These are phyloP conservation scores for Ornithorhynchus anatinus DNA, from an alignment of 2,113 vertebrate genomes.

Conservation along the genomic window DNA sequence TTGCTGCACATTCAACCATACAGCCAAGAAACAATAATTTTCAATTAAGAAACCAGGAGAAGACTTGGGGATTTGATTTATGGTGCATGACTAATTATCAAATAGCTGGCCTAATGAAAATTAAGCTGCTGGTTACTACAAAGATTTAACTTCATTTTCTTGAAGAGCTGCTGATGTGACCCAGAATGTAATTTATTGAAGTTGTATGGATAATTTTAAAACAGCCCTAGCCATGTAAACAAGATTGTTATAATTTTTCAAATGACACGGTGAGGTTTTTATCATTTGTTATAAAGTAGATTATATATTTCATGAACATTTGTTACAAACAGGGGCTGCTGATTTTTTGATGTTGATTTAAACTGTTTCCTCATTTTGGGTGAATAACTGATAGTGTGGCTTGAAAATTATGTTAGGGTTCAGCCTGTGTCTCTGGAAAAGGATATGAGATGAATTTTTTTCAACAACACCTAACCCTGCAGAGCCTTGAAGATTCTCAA, in stretches of 20 bases:
- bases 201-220: constrained; percentile 65
- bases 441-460: too few species aligned
- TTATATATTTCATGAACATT: constrained; percentile 50
- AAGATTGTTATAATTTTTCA: constrained; percentile 65
- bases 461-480: too few species aligned
- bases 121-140: constrained; percentile 82
- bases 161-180: constrained; percentile 72
- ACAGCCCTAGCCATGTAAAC: constrained; percentile 57
- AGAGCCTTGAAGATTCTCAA: too few species aligned
- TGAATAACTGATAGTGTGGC: too few species aligned
- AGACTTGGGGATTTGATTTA: constrained; percentile 95
- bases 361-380: constrained; percentile 41
- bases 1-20: constrained; percentile 83
- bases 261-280: constrained; percentile 36
- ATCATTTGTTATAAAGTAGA: constrained; percentile 56
- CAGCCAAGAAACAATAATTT: constrained; percentile 88
- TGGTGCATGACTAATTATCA: constrained; percentile 93
- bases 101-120: constrained; percentile 87
- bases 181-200: constrained; percentile 67
- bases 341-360: constrained; percentile 53
- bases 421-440: too few species aligned
- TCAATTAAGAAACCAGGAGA: constrained; percentile 94
- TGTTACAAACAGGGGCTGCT: constrained; percentile 62
- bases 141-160: constrained; percentile 88
- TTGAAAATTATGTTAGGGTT: too few species aligned